Base-by-base conservation (phyloP, 1,140 invertebrate genomes). In the Arctopsyche grandis region DNA sequence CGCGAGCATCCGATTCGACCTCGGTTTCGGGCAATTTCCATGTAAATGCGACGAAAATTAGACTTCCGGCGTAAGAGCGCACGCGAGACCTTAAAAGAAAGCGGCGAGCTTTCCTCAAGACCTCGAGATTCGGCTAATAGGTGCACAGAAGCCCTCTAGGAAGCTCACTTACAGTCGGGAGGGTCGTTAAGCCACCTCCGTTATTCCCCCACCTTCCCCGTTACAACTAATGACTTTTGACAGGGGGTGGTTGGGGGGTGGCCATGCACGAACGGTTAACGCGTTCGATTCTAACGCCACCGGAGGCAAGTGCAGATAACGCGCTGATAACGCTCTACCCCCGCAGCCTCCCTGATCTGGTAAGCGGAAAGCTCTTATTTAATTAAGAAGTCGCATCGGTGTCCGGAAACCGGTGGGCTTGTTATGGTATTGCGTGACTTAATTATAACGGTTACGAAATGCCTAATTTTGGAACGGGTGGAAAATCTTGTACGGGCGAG, bases 41-140 rank as follows among this genome's bases (percentile, higher is more conserved):
- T 74, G 44, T 46, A 56, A 74, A 74, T 74, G 71, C 48, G 71
- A 22, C 46, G 46, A 56, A 52, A 52, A 74, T 74, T 74, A 74
- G 71, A 19, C 71, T 46, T 71, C 69, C 44, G 38, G 19, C 14
- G 19, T 16, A 26, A 66, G 10, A 66, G 14, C 24, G 19, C 19
- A 7, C 19, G 24, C 5, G 38, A n/a, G 38, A 24, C 43, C 14
- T 38, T 16, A 29, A 10, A 19, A 46, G 44, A 71, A 71, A 46
- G 44, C 38, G 16, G 22, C 38, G 69, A 71, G 69, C 69, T 71
- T 71, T 71, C 16, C 16, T 5, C 69, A 38, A 5, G 48, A 46
- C 69, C 0, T 10, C 12, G n/a, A 71, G 69, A 71, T 71, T 71
- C 21, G 14, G 26, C 21, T 71, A 71, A 46, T 71, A 46, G 38